Evolutionary conservation across 2,113 vertebrate species (phyloP).

Genomic region (Pholis gunnellus): DNA sequence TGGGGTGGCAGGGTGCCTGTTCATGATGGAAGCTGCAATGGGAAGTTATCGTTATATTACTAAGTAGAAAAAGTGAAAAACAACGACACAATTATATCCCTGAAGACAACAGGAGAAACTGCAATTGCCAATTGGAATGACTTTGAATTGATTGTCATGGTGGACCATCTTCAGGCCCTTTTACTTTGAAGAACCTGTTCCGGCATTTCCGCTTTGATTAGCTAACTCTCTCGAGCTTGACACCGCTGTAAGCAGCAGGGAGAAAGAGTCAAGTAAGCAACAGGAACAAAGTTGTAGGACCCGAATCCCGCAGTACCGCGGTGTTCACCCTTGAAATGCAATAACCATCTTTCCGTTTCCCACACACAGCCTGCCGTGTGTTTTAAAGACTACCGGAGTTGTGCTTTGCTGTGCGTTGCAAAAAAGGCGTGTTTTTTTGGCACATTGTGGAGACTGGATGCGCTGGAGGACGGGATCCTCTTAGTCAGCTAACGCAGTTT

Average conservation of each 20-base stretch:
- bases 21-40: too few species aligned
- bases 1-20: accelerated
- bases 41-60: not conserved
- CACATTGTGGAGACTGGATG: conserved; percentile 68
- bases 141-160: not conserved
- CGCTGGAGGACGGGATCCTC: conserved; percentile 38
- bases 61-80: too few species aligned
- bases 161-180: accelerated
- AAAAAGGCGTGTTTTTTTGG: conserved; percentile 48
- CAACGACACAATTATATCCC: too few species aligned
- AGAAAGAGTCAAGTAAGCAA: conserved; percentile 69
- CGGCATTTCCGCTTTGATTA: not conserved
- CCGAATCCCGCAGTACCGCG: conserved; percentile 31
- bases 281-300: conserved; percentile 83
- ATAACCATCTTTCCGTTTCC: conserved; percentile 22
- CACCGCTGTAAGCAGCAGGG: conserved; percentile 15
- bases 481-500: conserved; percentile 10
- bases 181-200: conserved; percentile 19
- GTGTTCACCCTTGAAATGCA: conserved; percentile 48
- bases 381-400: not conserved
- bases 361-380: conserved; percentile 3
- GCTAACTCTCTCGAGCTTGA: not conserved
- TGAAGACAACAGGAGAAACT: not conserved
- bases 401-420: not conserved
- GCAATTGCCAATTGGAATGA: not conserved